Evolutionary conservation across 2,113 vertebrate species (phyloP).

Genomic region (Chaenocephalus aceratus): DNA sequence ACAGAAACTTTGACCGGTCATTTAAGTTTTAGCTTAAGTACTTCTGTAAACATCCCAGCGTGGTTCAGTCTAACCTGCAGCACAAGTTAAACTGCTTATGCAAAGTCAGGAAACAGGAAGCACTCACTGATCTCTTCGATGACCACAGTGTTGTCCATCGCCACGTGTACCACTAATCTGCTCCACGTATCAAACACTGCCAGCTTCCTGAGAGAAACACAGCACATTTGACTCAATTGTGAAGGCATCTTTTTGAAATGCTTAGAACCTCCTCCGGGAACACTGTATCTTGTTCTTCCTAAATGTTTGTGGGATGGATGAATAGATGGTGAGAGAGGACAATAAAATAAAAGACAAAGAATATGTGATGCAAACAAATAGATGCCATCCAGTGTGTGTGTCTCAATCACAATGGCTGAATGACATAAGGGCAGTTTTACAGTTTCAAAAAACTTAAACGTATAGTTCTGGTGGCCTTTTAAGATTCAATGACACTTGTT

Average conservation of each 20-base stretch:
- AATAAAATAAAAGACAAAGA: neutral
- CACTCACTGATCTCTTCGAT: constrained; percentile 98
- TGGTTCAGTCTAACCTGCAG: constrained; percentile 1
- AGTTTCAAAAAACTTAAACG: neutral
- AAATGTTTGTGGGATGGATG: neutral
- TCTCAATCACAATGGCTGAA: neutral
- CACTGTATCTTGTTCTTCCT: neutral
- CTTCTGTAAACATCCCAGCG: neutral
- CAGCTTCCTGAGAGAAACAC: constrained; percentile 88
- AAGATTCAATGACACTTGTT: neutral
- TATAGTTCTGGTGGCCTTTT: neutral
- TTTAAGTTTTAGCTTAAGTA: neutral
- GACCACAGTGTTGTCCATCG: constrained; percentile 99
- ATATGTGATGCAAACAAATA: neutral
- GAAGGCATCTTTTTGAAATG: neutral
- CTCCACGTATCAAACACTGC: constrained; percentile 96
- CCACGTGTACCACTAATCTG: constrained; percentile 93
- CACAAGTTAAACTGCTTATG: neutral
- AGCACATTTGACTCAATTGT: neutral
- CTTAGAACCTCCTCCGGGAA: neutral
- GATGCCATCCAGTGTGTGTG: neutral
- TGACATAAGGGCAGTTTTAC: neutral
- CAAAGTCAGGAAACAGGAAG: neutral
- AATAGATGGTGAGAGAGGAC: neutral
- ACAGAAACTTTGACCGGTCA: neutral